phyloP scores from a whole-genome alignment of 1,140 invertebrate genomes.

The Triops longicaudatus region DNA sequence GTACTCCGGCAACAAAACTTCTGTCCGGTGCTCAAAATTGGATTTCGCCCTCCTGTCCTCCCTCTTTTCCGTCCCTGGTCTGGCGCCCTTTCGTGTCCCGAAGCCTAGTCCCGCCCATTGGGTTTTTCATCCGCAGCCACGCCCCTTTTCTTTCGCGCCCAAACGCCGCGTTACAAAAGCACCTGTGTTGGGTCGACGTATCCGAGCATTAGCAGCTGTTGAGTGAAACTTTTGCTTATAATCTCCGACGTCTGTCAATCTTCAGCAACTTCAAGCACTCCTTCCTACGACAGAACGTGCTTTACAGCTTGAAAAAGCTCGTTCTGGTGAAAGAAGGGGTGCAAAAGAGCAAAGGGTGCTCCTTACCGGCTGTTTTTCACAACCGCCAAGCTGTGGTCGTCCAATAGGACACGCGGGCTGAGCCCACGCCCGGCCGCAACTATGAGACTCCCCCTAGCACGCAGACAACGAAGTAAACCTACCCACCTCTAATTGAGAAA shows the following conservation, averaged over 20 bases:
- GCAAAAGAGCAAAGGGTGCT: not conserved
- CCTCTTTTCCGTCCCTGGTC: not conserved
- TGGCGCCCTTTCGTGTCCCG: not conserved
- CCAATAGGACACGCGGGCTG: slow-evolving; percentile 9
- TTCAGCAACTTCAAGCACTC: not conserved
- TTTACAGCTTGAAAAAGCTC: not conserved
- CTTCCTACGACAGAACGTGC: not conserved
- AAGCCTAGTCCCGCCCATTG: not conserved
- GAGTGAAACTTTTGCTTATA: not conserved
- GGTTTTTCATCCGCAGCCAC: not conserved
- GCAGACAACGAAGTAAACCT: not conserved
- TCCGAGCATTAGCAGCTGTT: not conserved
- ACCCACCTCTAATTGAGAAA: not conserved
- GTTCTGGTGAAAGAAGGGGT: too few species aligned
- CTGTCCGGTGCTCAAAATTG: slow-evolving; percentile 11
- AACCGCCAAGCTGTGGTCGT: not conserved
- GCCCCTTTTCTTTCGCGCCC: not conserved
- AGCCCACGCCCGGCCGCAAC: not conserved
- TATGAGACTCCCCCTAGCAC: slow-evolving; percentile 1
- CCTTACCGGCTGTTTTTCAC: not conserved
- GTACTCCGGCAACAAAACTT: slow-evolving; percentile 2
- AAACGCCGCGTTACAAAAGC: slow-evolving; percentile 14
- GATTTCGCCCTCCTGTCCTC: not conserved
- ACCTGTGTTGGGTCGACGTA: not conserved
- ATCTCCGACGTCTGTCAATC: too few species aligned